These are phyloP conservation scores for Sylvilagus floridanus DNA, from an alignment of 2,797 vertebrate genomes.

Conservation along the genomic window DNA sequence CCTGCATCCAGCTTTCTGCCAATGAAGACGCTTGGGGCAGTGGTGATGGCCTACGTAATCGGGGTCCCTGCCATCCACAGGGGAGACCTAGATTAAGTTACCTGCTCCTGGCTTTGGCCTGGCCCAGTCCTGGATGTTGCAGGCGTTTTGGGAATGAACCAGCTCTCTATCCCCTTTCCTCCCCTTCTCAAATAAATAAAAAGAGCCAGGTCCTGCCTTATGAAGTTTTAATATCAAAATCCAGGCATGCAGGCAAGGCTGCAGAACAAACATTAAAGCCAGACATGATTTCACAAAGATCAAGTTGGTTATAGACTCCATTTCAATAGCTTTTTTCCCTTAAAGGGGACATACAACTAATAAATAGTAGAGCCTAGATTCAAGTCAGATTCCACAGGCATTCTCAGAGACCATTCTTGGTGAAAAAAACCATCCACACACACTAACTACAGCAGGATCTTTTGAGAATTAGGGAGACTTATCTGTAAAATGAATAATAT, in stretches of 20 bases:
- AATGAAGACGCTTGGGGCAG: too few relatives aligned
- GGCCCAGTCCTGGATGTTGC: too few relatives aligned
- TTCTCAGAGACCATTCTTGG: neutral
- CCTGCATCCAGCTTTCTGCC: too few relatives aligned
- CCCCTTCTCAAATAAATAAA: too few relatives aligned
- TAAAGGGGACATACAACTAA: neutral
- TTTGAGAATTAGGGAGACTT: neutral
- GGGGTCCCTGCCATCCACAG: too few relatives aligned
- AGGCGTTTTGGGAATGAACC: too few relatives aligned
- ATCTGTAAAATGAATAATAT: neutral
- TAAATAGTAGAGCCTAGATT: neutral
- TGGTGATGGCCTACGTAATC: too few relatives aligned
- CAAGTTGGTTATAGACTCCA: neutral
- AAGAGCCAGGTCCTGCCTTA: neutral
- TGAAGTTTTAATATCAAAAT: conserved; percentile 4
- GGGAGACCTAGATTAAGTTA: too few relatives aligned
- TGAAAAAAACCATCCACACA: neutral
- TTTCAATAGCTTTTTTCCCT: neutral
- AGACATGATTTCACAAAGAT: conserved; percentile 24
- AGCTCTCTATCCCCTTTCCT: too few relatives aligned
- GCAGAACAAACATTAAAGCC: neutral
- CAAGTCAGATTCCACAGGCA: neutral
- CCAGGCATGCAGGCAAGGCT: neutral
- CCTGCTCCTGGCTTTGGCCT: too few relatives aligned
- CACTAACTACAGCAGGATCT: neutral